phyloP scores from a whole-genome alignment of 30 jellyfish, hydroid and myxozoan species.

The Morbakka virulenta region DNA sequence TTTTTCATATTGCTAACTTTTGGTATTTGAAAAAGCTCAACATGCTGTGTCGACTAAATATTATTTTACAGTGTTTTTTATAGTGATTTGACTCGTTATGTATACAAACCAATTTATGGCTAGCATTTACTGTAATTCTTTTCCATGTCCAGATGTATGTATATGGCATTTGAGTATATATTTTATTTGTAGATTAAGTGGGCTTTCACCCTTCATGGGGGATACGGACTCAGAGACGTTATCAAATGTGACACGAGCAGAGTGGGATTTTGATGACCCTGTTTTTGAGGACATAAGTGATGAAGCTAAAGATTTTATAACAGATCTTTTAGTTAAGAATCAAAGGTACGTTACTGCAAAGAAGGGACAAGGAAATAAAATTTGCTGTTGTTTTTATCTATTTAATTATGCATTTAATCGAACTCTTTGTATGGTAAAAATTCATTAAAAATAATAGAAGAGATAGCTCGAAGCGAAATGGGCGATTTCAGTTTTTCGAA shows the following conservation, averaged over 20 bases:
- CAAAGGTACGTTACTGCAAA: constrained; percentile 55
- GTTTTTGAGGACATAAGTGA: constrained; percentile 97
- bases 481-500: neutral
- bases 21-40: too few relatives aligned
- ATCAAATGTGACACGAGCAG: constrained; percentile 89
- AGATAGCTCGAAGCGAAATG: neutral
- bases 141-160: neutral
- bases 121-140: neutral
- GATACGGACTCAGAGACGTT: constrained; percentile 94
- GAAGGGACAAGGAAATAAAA: too few relatives aligned
- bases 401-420: too few relatives aligned
- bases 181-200: constrained; percentile 61
- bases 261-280: constrained; percentile 99
- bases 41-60: too few relatives aligned
- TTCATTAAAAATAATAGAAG: neutral
- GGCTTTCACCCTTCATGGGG: constrained; percentile 98
- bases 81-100: too few relatives aligned
- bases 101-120: neutral
- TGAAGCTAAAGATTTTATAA: constrained; percentile 91
- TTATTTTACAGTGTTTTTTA: too few relatives aligned
- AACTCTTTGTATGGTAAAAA: too few relatives aligned
- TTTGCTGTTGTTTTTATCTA: too few relatives aligned
- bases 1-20: too few relatives aligned
- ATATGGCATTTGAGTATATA: neutral
- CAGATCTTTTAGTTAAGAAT: constrained; percentile 78